Evolutionary conservation across 37 sponge, comb jelly and placozoan species (phyloP).

Genomic region (Haliclona indistincta): DNA sequence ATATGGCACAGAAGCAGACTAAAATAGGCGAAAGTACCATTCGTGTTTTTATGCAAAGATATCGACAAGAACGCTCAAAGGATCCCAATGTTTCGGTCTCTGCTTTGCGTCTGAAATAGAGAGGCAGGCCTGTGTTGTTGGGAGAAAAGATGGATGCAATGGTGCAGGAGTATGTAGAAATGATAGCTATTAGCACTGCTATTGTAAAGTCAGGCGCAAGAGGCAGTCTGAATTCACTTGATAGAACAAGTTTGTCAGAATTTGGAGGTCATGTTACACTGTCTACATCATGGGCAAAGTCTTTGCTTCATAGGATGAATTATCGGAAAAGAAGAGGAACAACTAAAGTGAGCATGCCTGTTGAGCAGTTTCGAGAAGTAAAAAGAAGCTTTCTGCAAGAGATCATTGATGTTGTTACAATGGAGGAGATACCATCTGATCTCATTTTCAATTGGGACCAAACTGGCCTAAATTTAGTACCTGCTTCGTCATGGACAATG

Average conservation of each 20-base stretch:
- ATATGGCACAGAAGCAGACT: not conserved
- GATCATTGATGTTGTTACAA: too few species aligned
- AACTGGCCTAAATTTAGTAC: too few species aligned
- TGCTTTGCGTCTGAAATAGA: slow-evolving; percentile 3
- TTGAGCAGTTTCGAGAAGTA: too few species aligned
- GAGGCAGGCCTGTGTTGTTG: slow-evolving; percentile 41
- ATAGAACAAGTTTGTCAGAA: slow-evolving; percentile 32
- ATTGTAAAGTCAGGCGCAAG: slow-evolving; percentile 47
- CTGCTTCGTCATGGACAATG: too few species aligned
- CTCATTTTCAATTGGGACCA: too few species aligned
- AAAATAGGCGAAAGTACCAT: slow-evolving; percentile 14
- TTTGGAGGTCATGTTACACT: slow-evolving; percentile 45
- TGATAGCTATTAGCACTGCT: slow-evolving; percentile 39
- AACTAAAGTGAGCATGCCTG: too few species aligned
- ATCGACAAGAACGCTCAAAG: not conserved
- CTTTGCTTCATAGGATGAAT: slow-evolving; percentile 43
- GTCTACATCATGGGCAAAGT: slow-evolving; percentile 41
- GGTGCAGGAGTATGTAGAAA: slow-evolving; percentile 27
- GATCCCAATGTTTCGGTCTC: not conserved
- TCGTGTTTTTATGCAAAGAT: not conserved
- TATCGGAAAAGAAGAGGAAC: slow-evolving; percentile 55
- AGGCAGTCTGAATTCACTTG: slow-evolving; percentile 23
- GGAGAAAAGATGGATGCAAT: slow-evolving; percentile 47
- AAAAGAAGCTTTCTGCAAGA: too few species aligned
- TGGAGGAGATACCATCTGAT: too few species aligned